phyloP scores from a whole-genome alignment of 2,113 vertebrate genomes.

The Oncorhynchus tshawytscha region DNA sequence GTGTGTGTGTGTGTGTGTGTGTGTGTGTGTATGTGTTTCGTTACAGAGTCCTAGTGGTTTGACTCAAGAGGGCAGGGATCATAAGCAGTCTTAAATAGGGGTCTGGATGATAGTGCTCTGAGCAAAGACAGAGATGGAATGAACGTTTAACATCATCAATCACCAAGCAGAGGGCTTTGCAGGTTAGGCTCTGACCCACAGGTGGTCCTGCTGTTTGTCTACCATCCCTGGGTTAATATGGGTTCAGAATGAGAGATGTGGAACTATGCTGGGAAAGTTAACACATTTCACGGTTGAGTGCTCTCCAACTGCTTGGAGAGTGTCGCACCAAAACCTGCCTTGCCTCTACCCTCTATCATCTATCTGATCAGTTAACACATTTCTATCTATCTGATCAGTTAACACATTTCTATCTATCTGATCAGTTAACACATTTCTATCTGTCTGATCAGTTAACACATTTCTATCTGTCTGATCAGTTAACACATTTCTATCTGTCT shows the following conservation, averaged over 20 bases:
- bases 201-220: background rate
- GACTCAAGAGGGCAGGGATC: background rate
- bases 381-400: too few relatives aligned
- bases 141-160: conserved; percentile 13
- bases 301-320: too few relatives aligned
- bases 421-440: too few relatives aligned
- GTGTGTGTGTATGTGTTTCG: background rate
- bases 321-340: too few relatives aligned
- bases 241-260: background rate
- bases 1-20: background rate
- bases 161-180: conserved; percentile 9
- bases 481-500: too few relatives aligned
- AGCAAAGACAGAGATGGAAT: conserved; percentile 7
- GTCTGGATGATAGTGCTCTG: background rate
- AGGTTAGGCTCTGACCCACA: conserved; percentile 2
- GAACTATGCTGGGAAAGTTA: too few relatives aligned
- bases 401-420: too few relatives aligned
- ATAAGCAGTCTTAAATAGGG: background rate
- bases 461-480: too few relatives aligned
- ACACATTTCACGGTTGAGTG: too few relatives aligned
- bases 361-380: too few relatives aligned
- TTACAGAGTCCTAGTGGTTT: background rate
- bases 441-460: too few relatives aligned
- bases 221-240: background rate
- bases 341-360: too few relatives aligned